Evolutionary conservation across 2,888 invertebrate genomes (phyloP).

Genomic region (Eupithecia vulgata): DNA sequence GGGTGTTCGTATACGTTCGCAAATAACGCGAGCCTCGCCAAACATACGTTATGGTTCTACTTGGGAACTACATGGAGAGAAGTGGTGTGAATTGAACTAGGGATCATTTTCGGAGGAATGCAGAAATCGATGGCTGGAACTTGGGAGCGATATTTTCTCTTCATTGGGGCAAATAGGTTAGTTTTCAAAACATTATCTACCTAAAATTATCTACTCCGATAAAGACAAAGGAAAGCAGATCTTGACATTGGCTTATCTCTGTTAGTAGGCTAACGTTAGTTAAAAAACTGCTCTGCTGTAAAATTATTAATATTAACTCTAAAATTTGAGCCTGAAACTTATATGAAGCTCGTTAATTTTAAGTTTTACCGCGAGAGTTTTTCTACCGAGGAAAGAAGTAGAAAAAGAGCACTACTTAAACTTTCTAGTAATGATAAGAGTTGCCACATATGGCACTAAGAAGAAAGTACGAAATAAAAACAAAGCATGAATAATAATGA

Average conservation of each 20-base stretch:
- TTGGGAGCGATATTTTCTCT: neutral
- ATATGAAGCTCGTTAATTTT: neutral
- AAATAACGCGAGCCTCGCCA: constrained; percentile 19
- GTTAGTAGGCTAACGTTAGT: neutral
- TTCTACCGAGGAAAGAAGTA: constrained; percentile 1
- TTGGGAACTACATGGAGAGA: neutral
- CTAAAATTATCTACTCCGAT: neutral
- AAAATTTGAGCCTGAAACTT: neutral
- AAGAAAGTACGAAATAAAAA: constrained; percentile 13
- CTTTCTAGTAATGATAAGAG: constrained; percentile 5
- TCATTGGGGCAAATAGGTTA: neutral
- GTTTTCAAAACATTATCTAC: neutral
- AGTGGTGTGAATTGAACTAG: neutral
- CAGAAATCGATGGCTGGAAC: neutral
- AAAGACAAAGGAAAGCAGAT: neutral
- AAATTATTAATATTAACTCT: neutral
- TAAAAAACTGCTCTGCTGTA: neutral
- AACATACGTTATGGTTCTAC: constrained; percentile 7
- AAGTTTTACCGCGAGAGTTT: neutral
- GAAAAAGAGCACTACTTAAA: neutral
- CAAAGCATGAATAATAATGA: constrained; percentile 13
- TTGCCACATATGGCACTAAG: constrained; percentile 10
- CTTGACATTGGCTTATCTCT: neutral
- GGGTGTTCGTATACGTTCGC: constrained; percentile 17
- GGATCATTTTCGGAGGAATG: neutral